Percentiles rank a stretch among this genome's conserved stretches.
Evolutionary conservation across 1,140 invertebrate species (phyloP).

Genomic region (Campoletis sonorensis): DNA sequence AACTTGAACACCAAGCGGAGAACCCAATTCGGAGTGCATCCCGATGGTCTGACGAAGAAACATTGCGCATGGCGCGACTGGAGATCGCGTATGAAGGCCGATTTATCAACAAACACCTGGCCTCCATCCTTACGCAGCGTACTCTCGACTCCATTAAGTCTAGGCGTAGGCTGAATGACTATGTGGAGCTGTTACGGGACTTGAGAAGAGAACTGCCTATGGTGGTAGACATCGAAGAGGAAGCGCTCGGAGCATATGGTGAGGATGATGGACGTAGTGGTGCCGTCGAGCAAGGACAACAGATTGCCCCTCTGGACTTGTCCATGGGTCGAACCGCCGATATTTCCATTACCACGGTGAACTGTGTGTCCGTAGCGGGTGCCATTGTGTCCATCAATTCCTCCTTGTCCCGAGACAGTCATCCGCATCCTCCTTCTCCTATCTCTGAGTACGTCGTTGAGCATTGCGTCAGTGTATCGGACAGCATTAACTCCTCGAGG

Average conservation of each 20-base stretch:
- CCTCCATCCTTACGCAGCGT: neutral
- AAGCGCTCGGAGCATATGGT: neutral
- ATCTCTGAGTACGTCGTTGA: too few species aligned
- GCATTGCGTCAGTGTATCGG: too few species aligned
- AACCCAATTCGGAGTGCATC: neutral
- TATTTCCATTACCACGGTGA: too few species aligned
- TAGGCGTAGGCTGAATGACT: neutral
- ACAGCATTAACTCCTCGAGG: too few species aligned
- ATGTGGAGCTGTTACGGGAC: neutral
- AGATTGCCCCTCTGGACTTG: too few species aligned
- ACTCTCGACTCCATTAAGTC: neutral
- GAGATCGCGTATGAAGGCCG: slow-evolving; percentile 3
- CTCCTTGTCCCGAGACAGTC: too few species aligned
- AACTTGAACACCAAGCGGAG: neutral
- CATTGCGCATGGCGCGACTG: neutral
- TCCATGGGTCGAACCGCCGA: neutral
- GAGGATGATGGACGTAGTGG: neutral
- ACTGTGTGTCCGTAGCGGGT: too few species aligned
- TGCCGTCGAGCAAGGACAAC: neutral
- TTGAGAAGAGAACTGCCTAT: neutral
- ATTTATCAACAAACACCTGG: slow-evolving; percentile 19
- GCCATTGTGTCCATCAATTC: too few species aligned
- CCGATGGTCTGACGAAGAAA: slow-evolving; percentile 4
- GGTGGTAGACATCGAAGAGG: neutral
- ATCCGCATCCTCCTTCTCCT: too few species aligned